These are phyloP conservation scores for Ceyx cyanopectus DNA, from an alignment of 2,113 vertebrate species.

Conservation along the genomic window DNA sequence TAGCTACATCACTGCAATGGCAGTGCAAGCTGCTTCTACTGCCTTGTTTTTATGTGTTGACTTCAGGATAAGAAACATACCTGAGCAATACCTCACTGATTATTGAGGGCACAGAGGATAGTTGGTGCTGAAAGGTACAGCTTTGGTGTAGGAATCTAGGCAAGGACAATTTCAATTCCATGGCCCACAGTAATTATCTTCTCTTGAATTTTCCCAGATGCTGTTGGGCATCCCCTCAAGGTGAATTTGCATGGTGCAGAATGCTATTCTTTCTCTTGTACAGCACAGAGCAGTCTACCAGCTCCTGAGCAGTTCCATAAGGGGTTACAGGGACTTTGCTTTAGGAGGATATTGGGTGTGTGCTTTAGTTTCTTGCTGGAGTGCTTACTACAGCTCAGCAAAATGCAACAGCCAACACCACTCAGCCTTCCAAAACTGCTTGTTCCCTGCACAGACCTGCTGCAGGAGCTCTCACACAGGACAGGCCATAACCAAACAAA, in stretches of 20 bases:
- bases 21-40: background rate
- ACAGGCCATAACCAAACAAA: background rate
- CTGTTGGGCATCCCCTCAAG: background rate
- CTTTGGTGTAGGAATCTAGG: background rate
- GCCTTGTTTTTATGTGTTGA: background rate
- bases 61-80: background rate
- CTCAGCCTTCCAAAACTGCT: background rate
- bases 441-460: background rate
- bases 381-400: background rate
- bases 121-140: background rate
- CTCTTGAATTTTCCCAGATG: background rate
- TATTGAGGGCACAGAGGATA: background rate
- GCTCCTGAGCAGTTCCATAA: background rate
- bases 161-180: background rate
- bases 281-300: background rate
- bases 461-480: background rate
- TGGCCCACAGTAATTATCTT: background rate
- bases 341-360: background rate
- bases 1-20: background rate
- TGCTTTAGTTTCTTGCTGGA: background rate
- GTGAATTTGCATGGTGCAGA: background rate
- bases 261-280: background rate
- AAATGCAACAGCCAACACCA: background rate
- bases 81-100: background rate
- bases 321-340: background rate